Evolutionary conservation across 2,113 vertebrate genomes (phyloP).

Genomic region (Glaucidium brasilianum): DNA sequence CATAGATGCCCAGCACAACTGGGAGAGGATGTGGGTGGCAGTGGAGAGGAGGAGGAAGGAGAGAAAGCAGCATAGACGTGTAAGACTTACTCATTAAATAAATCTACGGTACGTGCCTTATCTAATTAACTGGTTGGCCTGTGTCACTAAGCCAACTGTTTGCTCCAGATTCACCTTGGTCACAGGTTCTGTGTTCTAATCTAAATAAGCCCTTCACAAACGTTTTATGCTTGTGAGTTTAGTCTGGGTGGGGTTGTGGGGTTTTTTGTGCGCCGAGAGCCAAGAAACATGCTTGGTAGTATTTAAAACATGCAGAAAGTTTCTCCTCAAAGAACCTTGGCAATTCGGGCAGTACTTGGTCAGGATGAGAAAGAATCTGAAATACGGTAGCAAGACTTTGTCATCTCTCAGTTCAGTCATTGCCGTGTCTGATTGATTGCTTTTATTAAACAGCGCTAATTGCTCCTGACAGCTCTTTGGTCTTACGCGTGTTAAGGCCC

Average conservation of each 20-base stretch:
- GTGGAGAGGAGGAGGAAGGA: not conserved
- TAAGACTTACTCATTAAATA: not conserved
- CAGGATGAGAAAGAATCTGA: not conserved
- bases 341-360: not conserved
- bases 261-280: not conserved
- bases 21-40: not conserved
- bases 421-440: not conserved
- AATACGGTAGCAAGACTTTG: too few relatives aligned
- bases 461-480: not conserved
- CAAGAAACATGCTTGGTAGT: not conserved
- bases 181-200: not conserved
- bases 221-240: not conserved
- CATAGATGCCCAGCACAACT: not conserved
- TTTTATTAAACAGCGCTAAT: not conserved
- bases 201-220: not conserved
- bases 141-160: not conserved
- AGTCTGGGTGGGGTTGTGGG: not conserved
- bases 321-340: not conserved
- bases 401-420: not conserved
- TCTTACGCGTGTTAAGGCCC: accelerated
- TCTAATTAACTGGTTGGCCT: not conserved
- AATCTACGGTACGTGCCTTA: not conserved
- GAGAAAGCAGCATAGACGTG: not conserved
- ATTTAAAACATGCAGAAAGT: not conserved
- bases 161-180: not conserved